phyloP scores from a whole-genome alignment of 2,113 vertebrate species.

The Gnathonemus echidnorhynchus region DNA sequence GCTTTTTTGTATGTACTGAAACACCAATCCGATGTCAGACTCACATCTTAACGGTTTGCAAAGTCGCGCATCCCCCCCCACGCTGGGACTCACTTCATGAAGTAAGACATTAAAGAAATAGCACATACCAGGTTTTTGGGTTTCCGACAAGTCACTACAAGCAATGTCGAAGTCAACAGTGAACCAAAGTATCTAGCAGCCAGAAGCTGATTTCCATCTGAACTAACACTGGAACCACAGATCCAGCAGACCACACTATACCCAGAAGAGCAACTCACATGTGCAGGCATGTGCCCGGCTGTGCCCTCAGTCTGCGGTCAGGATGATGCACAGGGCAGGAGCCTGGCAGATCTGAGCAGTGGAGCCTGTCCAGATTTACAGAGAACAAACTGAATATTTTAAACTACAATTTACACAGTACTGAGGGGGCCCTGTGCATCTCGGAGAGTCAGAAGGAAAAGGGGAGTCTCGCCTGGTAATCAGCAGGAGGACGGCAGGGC shows the following conservation, averaged over 20 bases:
- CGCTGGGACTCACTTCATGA: neutral
- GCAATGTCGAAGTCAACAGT: neutral
- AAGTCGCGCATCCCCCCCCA: neutral
- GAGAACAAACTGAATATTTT: conserved; percentile 25
- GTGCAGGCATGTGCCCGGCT: neutral
- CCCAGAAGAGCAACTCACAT: neutral
- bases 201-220: neutral
- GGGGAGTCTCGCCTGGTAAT: neutral
- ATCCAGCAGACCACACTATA: neutral
- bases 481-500: too few species aligned
- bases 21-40: neutral
- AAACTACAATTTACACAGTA: conserved; percentile 2
- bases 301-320: neutral
- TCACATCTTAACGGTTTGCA: neutral
- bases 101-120: neutral
- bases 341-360: neutral
- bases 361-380: neutral
- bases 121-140: neutral
- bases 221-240: neutral
- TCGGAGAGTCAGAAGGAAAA: neutral
- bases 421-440: neutral
- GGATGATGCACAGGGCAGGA: neutral
- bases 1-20: neutral
- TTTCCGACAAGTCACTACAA: neutral
- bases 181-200: neutral